Evolutionary conservation across 1,140 invertebrate species (phyloP).

Genomic region (Pogonognathellus flavescens): DNA sequence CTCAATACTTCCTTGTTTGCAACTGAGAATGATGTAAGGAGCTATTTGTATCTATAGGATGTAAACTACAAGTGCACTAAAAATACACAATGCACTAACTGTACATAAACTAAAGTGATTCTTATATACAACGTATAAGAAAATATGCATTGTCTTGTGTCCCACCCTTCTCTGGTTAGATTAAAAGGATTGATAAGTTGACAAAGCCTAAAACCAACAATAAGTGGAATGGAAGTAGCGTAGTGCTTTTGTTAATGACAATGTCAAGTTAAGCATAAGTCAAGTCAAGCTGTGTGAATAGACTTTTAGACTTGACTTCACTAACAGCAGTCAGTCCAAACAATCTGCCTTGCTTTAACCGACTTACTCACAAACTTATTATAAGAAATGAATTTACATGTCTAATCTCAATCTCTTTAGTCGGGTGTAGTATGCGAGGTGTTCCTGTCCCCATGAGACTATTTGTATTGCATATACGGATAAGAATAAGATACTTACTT

Average conservation of each 20-base stretch:
- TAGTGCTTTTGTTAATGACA: not conserved
- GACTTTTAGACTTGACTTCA: too few species aligned
- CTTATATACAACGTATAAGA: not conserved
- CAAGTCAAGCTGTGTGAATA: slow-evolving; percentile 11
- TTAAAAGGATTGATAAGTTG: not conserved
- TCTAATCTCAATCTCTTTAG: not conserved
- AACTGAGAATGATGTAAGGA: not conserved
- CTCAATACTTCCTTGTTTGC: too few species aligned
- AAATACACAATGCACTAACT: not conserved
- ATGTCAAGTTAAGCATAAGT: not conserved
- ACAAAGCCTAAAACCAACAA: not conserved
- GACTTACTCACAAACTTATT: not conserved
- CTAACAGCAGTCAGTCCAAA: not conserved
- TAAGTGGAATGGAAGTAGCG: not conserved
- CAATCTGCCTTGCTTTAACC: not conserved
- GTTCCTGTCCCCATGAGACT: not conserved
- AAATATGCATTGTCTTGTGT: not conserved
- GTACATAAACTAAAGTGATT: not conserved
- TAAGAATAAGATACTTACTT: not conserved
- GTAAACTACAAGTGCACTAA: not conserved
- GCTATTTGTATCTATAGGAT: not conserved
- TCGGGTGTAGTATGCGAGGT: not conserved
- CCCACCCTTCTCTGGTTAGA: not conserved
- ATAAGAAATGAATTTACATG: not conserved
- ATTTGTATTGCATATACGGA: not conserved